A percentile compares a stretch with the other conserved stretches of the same genome.
Conservation (phyloP, 1,140 invertebrate species). For the Stenopsyche tienmushanensis region DNA sequence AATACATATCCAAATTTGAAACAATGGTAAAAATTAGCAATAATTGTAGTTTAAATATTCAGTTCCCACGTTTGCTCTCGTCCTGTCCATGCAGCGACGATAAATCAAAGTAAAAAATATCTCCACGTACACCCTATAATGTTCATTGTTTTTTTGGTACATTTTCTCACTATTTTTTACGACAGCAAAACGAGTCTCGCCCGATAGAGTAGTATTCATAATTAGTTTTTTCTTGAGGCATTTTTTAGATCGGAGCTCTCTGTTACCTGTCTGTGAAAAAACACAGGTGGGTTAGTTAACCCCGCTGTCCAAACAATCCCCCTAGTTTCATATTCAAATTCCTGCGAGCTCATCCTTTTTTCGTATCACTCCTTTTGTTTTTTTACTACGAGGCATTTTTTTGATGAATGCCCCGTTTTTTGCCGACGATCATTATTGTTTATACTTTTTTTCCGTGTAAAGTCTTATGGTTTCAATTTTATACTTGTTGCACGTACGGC, state of each 20-base stretch:
- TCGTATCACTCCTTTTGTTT: slow-evolving; percentile 26
- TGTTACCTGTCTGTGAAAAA: slow-evolving; percentile 35
- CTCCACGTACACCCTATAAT: slow-evolving; percentile 20
- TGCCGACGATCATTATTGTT: too few species aligned
- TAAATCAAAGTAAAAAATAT: slow-evolving; percentile 18
- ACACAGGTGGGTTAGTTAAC: slow-evolving; percentile 37
- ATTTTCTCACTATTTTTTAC: slow-evolving; percentile 1
- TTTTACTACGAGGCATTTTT: slow-evolving; percentile 31
- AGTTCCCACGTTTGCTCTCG: slow-evolving; percentile 10
- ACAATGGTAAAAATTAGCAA: too few species aligned
- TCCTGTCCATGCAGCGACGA: background rate
- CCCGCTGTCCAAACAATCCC: slow-evolving; percentile 21
- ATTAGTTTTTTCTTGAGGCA: slow-evolving; percentile 36
- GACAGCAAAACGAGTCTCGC: slow-evolving; percentile 18
- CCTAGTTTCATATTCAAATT: slow-evolving; percentile 38
- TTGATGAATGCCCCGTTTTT: slow-evolving; percentile 32
- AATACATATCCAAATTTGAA: too few species aligned
- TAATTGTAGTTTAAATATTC: too few species aligned
- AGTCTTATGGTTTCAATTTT: too few species aligned
- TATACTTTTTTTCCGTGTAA: too few species aligned
- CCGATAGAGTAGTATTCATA: slow-evolving; percentile 35
- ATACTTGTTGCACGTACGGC: too few species aligned
- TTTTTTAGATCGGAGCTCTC: slow-evolving; percentile 26
- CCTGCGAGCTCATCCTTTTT: slow-evolving; percentile 16
- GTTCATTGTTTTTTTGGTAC: slow-evolving; percentile 4